phyloP scores from a whole-genome alignment of 92 coral and sea anemone species.

The Galaxea fascicularis region DNA sequence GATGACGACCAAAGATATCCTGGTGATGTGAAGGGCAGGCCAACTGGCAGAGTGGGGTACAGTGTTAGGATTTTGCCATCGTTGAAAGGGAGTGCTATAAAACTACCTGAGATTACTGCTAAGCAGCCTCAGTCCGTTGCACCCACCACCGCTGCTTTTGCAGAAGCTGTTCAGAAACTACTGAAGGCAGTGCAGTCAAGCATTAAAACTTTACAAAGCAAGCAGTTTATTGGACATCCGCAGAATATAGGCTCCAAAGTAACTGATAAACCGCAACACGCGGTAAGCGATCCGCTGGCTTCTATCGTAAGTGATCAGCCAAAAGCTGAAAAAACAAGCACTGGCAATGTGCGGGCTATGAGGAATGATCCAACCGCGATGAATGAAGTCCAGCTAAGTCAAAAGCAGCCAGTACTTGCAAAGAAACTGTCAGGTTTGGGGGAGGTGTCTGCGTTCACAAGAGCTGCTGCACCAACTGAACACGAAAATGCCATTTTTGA shows the following conservation, averaged over 20 bases:
- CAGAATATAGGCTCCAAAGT: neutral
- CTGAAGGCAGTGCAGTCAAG: conserved; percentile 71
- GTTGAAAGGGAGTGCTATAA: conserved; percentile 15
- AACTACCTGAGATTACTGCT: conserved; percentile 4
- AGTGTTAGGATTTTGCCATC: conserved; percentile 49
- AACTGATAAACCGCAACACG: neutral
- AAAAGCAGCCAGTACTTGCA: conserved; percentile 3
- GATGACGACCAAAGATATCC: conserved; percentile 15
- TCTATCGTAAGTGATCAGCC: neutral
- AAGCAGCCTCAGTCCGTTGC: conserved; percentile 7
- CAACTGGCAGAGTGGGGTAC: conserved; percentile 40
- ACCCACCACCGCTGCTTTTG: conserved; percentile 43
- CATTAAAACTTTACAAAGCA: conserved; percentile 59
- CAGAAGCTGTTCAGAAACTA: conserved; percentile 59
- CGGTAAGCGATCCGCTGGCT: neutral
- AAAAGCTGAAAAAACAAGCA: conserved; percentile 4
- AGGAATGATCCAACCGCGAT: neutral
- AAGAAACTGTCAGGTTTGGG: neutral
- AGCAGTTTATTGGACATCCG: conserved; percentile 34
- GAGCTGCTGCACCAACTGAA: conserved; percentile 17
- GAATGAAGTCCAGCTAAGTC: neutral
- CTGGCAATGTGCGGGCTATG: conserved; percentile 37
- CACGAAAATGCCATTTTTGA: conserved; percentile 27
- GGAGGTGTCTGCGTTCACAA: conserved; percentile 18
- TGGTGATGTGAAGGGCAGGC: neutral